A percentile compares a stretch with the other conserved stretches of the same genome.
Evolutionary conservation across 2,888 invertebrate genomes (phyloP).

Genomic region (Drosophila formosana): DNA sequence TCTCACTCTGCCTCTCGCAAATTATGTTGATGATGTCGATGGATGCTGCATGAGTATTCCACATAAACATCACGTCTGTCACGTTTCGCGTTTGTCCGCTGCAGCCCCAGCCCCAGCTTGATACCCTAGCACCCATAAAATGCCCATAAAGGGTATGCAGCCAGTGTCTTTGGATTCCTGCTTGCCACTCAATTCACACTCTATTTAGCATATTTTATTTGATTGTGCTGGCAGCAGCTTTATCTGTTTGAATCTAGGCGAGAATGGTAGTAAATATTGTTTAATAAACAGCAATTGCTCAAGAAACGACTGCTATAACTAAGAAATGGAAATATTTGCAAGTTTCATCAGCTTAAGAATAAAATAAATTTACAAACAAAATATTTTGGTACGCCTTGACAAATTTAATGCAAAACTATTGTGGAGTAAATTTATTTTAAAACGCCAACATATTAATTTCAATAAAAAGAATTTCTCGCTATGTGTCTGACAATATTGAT

Average conservation of each 20-base stretch:
- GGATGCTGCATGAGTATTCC: conserved; percentile 30
- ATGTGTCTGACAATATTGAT: no score
- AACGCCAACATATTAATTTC: no score
- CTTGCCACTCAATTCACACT: not conserved
- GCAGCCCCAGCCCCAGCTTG: not conserved
- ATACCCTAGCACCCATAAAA: conserved; percentile 6
- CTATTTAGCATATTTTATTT: not conserved
- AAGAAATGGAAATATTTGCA: no score
- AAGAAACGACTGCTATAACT: not conserved
- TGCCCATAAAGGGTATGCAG: not conserved
- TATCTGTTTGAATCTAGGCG: not conserved
- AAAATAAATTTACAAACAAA: no score
- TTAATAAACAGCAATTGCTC: not conserved
- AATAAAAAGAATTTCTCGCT: no score
- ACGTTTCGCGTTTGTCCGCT: conserved; percentile 61
- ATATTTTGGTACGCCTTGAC: no score
- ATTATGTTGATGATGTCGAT: conserved; percentile 41
- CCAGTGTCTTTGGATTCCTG: not conserved
- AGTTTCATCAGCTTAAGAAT: no score
- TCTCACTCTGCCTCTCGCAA: conserved; percentile 6
- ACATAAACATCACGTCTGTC: conserved; percentile 76
- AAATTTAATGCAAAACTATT: no score
- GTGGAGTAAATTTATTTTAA: no score
- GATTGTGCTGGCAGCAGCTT: not conserved
- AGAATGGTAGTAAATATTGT: not conserved